Conservation (phyloP, 92 coral and sea anemone genomes). For the Zoanthus sociatus region DNA sequence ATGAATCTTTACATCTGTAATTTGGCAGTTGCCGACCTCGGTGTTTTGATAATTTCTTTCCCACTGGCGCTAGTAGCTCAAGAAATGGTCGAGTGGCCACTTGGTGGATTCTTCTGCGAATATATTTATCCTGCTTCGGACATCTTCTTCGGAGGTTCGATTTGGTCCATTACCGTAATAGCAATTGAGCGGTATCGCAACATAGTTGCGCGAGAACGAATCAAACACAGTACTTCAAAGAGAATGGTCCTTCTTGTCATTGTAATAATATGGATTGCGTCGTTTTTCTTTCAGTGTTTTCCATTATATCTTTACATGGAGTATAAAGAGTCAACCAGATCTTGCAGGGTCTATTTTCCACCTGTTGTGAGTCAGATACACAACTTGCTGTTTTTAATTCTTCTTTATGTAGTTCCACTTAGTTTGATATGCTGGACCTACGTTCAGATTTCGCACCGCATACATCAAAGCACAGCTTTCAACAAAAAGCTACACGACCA, state of each 20-base stretch:
- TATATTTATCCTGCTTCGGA: conserved; percentile 35
- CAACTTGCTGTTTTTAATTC: not conserved
- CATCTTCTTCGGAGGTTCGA: conserved; percentile 24
- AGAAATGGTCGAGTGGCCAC: conserved; percentile 28
- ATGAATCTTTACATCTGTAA: conserved; percentile 37
- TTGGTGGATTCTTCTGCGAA: conserved; percentile 34
- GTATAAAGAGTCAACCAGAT: not conserved
- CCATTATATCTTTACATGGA: conserved; percentile 28
- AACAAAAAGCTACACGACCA: conserved; percentile 24
- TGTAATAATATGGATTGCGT: conserved; percentile 11
- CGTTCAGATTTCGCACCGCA: conserved; percentile 32
- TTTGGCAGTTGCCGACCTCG: conserved; percentile 42
- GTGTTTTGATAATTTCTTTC: conserved; percentile 3
- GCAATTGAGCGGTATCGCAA: conserved; percentile 38
- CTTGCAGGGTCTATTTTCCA: not conserved
- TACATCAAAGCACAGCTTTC: conserved; percentile 19
- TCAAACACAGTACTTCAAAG: conserved; percentile 17
- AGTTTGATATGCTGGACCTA: conserved; percentile 25
- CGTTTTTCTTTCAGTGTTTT: conserved; percentile 20
- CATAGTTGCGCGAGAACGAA: conserved; percentile 39
- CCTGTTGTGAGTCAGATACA: not conserved
- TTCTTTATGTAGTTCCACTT: conserved; percentile 30
- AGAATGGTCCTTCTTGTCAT: conserved; percentile 9
- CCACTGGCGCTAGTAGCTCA: conserved; percentile 15
- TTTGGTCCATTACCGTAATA: conserved; percentile 44